phyloP scores from a whole-genome alignment of 1,140 invertebrate species.

The Liolophura sinensis region DNA sequence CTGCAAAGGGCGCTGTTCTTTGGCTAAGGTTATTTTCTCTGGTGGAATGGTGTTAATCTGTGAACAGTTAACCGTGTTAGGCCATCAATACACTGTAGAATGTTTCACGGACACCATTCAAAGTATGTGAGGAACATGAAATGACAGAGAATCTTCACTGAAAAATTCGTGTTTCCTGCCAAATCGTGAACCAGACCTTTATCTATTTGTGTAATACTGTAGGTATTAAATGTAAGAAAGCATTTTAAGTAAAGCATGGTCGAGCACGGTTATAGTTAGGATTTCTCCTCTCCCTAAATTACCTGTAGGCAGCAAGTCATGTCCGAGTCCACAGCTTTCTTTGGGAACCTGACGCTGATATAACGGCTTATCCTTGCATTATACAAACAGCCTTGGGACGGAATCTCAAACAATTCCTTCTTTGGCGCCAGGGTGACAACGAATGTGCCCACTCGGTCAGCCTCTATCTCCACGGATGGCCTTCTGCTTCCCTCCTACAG shows the following conservation, averaged over 20 bases:
- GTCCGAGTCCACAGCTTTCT: conserved; percentile 33
- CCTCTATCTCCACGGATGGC: conserved; percentile 37
- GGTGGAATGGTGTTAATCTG: conserved; percentile 44
- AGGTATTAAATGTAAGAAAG: no score
- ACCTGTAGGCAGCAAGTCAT: conserved; percentile 38
- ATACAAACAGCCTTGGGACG: conserved; percentile 41
- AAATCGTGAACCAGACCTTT: no score
- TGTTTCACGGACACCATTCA: neutral
- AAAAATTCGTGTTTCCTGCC: no score
- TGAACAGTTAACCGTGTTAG: neutral
- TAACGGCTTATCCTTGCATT: conserved; percentile 34
- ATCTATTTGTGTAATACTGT: no score
- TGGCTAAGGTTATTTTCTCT: conserved; percentile 35
- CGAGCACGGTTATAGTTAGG: no score
- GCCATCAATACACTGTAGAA: neutral
- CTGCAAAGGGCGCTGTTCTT: conserved; percentile 33
- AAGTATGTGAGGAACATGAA: no score
- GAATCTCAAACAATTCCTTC: conserved; percentile 36
- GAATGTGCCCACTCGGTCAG: conserved; percentile 40
- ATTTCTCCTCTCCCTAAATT: neutral
- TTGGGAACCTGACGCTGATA: conserved; percentile 43
- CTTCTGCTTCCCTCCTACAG: conserved; percentile 10
- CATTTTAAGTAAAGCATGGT: no score
- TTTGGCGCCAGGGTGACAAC: conserved; percentile 41
- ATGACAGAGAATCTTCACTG: no score